Evolutionary conservation across 2,797 vertebrate species (phyloP).

Genomic region (Valencia hispanica): DNA sequence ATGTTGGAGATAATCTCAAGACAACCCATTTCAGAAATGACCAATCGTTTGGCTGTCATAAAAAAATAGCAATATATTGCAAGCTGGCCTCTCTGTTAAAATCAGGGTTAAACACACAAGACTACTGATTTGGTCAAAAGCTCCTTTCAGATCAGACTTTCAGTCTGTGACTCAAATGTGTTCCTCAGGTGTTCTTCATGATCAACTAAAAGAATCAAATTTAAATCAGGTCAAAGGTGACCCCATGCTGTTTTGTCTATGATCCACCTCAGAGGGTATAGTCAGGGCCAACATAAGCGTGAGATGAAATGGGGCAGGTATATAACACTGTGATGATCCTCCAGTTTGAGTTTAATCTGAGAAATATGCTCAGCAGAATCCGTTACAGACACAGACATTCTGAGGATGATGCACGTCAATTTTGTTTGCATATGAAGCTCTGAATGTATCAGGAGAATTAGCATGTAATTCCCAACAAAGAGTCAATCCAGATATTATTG

Average conservation of each 20-base stretch:
- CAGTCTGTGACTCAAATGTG: not conserved
- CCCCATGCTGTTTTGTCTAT: not conserved
- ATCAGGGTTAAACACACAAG: conserved; percentile 20
- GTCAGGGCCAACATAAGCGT: not conserved
- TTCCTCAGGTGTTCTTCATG: not conserved
- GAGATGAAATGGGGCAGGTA: not conserved
- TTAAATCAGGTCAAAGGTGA: not conserved
- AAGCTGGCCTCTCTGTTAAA: conserved; percentile 10
- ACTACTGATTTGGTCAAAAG: conserved; percentile 33
- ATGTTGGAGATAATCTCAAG: not conserved
- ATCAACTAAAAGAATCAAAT: not conserved
- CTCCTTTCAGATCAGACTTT: conserved; percentile 2
- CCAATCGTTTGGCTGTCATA: not conserved
- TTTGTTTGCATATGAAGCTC: not conserved
- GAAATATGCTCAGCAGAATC: not conserved
- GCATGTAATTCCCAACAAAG: not conserved
- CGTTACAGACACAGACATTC: not conserved
- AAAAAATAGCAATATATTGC: conserved; percentile 6
- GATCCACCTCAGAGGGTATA: not conserved
- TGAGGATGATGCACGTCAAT: not conserved
- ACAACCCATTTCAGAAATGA: not conserved
- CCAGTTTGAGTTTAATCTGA: not conserved
- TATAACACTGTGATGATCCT: not conserved
- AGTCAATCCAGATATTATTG: not conserved
- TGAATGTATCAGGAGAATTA: not conserved